These are phyloP conservation scores for Rhogogaster chlorosoma DNA, from an alignment of 2,888 invertebrate species.

Conservation along the genomic window DNA sequence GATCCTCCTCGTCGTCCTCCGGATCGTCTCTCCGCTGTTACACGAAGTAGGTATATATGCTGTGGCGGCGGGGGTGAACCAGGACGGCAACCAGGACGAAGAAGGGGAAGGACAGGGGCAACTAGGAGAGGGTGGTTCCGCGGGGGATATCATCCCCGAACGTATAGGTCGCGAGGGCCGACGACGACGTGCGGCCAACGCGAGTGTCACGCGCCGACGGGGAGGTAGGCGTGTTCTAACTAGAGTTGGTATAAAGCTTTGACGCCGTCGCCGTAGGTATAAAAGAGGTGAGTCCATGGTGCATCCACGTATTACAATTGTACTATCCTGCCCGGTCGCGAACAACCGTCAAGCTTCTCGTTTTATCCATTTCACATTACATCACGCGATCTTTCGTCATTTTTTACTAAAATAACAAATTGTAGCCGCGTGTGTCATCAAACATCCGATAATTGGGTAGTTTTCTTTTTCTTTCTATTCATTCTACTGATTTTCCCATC, in stretches of 20 bases:
- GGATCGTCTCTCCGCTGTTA: neutral
- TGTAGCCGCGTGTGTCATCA: neutral
- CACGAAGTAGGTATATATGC: neutral
- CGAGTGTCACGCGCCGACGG: conserved; percentile 66
- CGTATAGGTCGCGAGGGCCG: conserved; percentile 52
- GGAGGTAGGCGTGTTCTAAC: conserved; percentile 60
- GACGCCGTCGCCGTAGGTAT: conserved; percentile 65
- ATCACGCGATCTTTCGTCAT: neutral
- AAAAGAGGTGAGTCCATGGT: conserved; percentile 67
- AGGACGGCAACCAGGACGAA: conserved; percentile 54
- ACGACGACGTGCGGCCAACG: conserved; percentile 51
- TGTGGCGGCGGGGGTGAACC: neutral
- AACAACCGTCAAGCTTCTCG: conserved; percentile 12
- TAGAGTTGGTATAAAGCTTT: conserved; percentile 57
- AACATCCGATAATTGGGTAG: neutral
- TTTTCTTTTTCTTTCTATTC: neutral
- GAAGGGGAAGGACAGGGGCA: conserved; percentile 34
- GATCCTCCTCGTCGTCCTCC: neutral
- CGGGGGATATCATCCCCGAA: conserved; percentile 51
- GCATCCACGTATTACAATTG: conserved; percentile 68
- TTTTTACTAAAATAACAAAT: neutral
- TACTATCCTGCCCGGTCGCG: conserved; percentile 58
- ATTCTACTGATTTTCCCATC: neutral
- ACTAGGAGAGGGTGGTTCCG: conserved; percentile 48
- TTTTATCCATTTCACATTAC: neutral